Evolutionary conservation across 2,888 invertebrate species (phyloP).

Genomic region (Andrena haemorrhoa): DNA sequence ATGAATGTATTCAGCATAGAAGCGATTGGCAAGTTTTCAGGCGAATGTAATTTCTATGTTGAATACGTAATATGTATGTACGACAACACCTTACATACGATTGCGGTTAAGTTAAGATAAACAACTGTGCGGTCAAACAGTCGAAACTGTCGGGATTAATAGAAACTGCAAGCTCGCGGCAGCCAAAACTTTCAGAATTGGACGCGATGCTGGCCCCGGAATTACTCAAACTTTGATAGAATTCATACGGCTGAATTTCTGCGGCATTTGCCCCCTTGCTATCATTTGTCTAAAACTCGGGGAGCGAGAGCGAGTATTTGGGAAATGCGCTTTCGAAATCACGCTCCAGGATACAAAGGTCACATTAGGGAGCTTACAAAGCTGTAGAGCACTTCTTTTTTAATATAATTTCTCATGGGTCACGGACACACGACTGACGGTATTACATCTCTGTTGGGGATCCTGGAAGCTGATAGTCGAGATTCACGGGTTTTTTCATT

Average conservation of each 20-base stretch:
- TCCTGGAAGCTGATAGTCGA: not conserved
- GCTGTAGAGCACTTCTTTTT: constrained; percentile 25
- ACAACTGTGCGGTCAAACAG: not conserved
- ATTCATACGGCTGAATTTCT: constrained; percentile 3
- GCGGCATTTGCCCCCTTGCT: not conserved
- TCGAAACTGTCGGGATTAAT: not conserved
- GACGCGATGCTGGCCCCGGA: too few relatives aligned
- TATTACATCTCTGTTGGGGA: not conserved
- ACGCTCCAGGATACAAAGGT: not conserved
- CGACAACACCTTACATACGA: too few relatives aligned
- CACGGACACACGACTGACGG: not conserved
- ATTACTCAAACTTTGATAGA: constrained; percentile 7
- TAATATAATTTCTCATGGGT: constrained; percentile 35
- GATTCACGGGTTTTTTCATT: not conserved
- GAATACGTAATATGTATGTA: too few relatives aligned
- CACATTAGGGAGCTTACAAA: constrained; percentile 1
- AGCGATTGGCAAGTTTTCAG: too few relatives aligned
- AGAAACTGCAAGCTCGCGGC: not conserved
- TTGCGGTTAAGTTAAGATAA: not conserved
- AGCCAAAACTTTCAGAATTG: not conserved
- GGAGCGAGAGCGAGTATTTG: constrained; percentile 21
- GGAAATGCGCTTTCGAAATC: not conserved
- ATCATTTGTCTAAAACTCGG: not conserved
- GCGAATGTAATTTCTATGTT: too few relatives aligned
- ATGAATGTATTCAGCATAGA: too few relatives aligned